A percentile compares a stretch with the other conserved stretches of the same genome.
phyloP scores from a whole-genome alignment of 2,113 vertebrate species.

The Phoenicopterus ruber region DNA sequence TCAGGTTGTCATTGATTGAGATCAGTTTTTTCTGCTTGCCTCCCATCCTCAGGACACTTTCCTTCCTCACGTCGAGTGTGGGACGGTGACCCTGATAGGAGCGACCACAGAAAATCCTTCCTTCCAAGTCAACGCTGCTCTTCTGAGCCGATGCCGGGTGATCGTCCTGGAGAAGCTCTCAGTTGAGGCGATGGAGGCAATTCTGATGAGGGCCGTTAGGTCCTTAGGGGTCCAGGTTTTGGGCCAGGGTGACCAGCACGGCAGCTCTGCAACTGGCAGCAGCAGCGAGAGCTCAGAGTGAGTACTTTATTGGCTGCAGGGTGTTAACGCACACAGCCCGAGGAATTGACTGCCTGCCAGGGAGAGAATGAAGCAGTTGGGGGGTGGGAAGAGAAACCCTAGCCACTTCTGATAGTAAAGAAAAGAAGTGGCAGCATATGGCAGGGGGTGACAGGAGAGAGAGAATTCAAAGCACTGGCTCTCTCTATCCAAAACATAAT shows the following conservation, averaged over 20 bases:
- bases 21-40: constrained; percentile 72
- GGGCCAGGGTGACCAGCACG: constrained; percentile 50
- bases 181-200: constrained; percentile 85
- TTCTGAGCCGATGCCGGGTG: constrained; percentile 93
- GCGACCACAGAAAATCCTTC: constrained; percentile 98
- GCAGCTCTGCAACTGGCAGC: constrained; percentile 69
- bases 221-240: constrained; percentile 84
- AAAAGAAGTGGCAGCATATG: constrained; percentile 40
- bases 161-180: constrained; percentile 91
- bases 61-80: constrained; percentile 94
- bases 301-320: constrained; percentile 76
- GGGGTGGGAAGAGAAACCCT: constrained; percentile 38
- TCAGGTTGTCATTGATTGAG: constrained; percentile 49
- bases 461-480: constrained; percentile 19
- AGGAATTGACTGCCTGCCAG: constrained; percentile 71
- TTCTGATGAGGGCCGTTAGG: constrained; percentile 84
- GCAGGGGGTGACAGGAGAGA: constrained; percentile 1
- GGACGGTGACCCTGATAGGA: constrained; percentile 92
- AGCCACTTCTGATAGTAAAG: constrained; percentile 59
- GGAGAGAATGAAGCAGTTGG: constrained; percentile 42
- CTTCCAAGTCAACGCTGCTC: constrained; percentile 93
- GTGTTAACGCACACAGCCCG: constrained; percentile 64
- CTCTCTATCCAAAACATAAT: constrained; percentile 3
- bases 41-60: constrained; percentile 86
- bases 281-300: constrained; percentile 76